phyloP scores from a whole-genome alignment of 1,140 invertebrate genomes.

The Bombus superbus region DNA sequence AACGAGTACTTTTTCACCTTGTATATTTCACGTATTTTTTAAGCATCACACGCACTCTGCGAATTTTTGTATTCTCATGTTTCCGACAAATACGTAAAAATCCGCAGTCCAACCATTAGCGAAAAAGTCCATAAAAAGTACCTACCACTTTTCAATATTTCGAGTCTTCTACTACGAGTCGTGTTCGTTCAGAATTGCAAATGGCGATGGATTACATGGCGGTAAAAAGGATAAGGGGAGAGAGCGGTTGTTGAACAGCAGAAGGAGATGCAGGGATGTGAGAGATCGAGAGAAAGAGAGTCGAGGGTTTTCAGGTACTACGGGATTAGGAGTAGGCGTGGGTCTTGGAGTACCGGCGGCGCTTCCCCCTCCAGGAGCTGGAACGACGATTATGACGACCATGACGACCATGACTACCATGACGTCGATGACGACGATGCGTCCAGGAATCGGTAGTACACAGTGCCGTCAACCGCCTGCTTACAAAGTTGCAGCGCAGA shows the following conservation, averaged over 20 bases:
- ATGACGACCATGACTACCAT: conserved; percentile 59
- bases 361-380: conserved; percentile 71
- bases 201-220: conserved; percentile 23
- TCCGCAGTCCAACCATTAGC: too few relatives aligned
- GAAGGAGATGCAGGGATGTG: not conserved
- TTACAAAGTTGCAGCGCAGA: conserved; percentile 91
- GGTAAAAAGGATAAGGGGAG: conserved; percentile 21
- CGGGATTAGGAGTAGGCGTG: conserved; percentile 71
- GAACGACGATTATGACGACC: conserved; percentile 64
- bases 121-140: not conserved
- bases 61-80: not conserved
- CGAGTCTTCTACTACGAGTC: not conserved
- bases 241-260: conserved; percentile 25
- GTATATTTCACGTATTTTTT: too few relatives aligned
- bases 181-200: conserved; percentile 22
- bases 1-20: too few relatives aligned
- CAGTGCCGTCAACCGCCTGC: conserved; percentile 86
- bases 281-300: conserved; percentile 66
- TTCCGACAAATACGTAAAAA: not conserved
- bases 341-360: conserved; percentile 76
- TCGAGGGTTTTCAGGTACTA: conserved; percentile 82
- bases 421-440: conserved; percentile 66
- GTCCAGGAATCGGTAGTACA: conserved; percentile 66
- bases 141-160: too few relatives aligned
- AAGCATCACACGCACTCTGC: too few relatives aligned